Evolutionary conservation across 2,888 invertebrate genomes (phyloP).

Genomic region (Drepana falcataria): DNA sequence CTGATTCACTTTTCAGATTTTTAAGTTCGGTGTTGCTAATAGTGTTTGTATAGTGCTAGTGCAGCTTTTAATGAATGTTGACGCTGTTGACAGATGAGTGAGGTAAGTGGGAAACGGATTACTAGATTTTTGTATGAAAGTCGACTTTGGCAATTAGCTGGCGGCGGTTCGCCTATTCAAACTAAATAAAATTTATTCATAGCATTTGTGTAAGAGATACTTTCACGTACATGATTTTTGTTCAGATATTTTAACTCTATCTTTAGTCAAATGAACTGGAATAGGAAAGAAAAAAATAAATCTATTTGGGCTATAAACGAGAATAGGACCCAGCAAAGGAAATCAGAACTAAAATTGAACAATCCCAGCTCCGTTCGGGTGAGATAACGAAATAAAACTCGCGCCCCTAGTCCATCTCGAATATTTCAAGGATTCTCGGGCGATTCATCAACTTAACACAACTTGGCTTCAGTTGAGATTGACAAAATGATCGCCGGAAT

Average conservation of each 20-base stretch:
- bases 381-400: conserved; percentile 48
- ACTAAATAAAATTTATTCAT: not conserved
- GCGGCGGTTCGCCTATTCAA: not conserved
- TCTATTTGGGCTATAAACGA: not conserved
- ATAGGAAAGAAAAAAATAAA: not conserved
- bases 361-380: conserved; percentile 26
- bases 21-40: conserved; percentile 20
- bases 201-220: too few relatives aligned
- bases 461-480: conserved; percentile 20
- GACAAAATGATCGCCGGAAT: conserved; percentile 28
- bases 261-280: too few relatives aligned
- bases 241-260: too few relatives aligned
- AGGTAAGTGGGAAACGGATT: conserved; percentile 44
- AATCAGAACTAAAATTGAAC: conserved; percentile 18
- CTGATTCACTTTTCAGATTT: conserved; percentile 14
- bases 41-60: conserved; percentile 37
- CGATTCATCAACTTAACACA: conserved; percentile 33
- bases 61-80: conserved; percentile 41
- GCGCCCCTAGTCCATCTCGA: conserved; percentile 17
- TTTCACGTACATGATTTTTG: too few relatives aligned
- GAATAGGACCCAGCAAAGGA: not conserved
- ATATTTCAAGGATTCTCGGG: conserved; percentile 25
- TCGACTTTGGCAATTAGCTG: not conserved
- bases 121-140: not conserved
- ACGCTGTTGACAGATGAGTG: conserved; percentile 41